Evolutionary conservation across 2,797 vertebrate species (phyloP).

Genomic region (Coracias cyanogaster): DNA sequence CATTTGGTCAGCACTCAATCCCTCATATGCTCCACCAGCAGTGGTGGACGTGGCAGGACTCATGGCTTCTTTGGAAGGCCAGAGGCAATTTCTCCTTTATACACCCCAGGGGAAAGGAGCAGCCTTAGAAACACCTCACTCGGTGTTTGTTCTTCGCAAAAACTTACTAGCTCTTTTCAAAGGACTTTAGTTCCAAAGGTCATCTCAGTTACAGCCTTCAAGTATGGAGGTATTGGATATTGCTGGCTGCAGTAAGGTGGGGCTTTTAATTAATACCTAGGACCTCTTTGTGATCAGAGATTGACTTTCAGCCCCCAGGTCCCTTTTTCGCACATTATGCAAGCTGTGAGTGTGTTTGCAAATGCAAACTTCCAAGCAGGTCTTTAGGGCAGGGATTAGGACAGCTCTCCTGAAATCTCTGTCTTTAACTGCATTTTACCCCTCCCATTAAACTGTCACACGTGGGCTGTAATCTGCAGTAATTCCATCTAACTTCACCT

Average conservation of each 20-base stretch:
- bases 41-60: accelerated
- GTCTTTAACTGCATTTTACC: neutral
- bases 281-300: neutral
- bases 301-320: neutral
- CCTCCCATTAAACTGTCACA: neutral
- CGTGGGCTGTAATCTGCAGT: neutral
- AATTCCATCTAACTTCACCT: neutral
- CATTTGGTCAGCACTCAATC: neutral
- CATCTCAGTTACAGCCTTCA: neutral
- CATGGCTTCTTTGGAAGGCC: neutral
- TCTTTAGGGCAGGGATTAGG: neutral
- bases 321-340: neutral
- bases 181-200: neutral
- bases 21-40: neutral
- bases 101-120: neutral
- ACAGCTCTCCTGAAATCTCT: neutral
- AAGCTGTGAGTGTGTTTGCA: neutral
- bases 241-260: neutral
- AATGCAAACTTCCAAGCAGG: neutral
- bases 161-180: neutral
- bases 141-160: neutral
- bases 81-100: neutral
- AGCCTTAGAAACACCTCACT: neutral
- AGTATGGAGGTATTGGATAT: neutral
- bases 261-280: neutral